phyloP scores from a whole-genome alignment of 2,113 vertebrate species.

The Myocastor coypus region DNA sequence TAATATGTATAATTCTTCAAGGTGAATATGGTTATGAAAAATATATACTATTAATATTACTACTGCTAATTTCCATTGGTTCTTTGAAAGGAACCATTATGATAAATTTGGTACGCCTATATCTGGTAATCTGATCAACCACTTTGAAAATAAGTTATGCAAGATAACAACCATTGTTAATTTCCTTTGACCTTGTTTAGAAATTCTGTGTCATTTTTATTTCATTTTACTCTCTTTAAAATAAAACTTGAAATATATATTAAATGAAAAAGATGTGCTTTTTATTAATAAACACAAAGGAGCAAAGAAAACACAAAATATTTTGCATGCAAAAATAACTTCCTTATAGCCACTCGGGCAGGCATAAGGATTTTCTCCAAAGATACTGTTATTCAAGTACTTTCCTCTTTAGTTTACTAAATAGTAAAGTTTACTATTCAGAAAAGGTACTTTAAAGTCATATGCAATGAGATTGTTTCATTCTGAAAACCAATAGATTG shows the following conservation, averaged over 20 bases:
- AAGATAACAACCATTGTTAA: too few relatives aligned
- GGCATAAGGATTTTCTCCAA: not conserved
- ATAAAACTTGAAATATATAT: not conserved
- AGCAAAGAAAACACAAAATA: not conserved
- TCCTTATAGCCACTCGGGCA: too few relatives aligned
- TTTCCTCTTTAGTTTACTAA: not conserved
- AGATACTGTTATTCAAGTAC: not conserved
- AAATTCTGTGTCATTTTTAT: too few relatives aligned
- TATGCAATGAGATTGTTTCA: not conserved
- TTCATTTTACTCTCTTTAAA: too few relatives aligned
- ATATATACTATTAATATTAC: not conserved
- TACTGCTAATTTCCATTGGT: too few relatives aligned
- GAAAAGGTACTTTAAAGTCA: not conserved
- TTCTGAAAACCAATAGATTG: not conserved
- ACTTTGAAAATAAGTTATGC: too few relatives aligned
- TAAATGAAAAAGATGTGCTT: not conserved
- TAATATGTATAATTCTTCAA: not conserved
- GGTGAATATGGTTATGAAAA: not conserved
- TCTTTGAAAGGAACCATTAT: too few relatives aligned
- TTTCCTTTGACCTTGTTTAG: too few relatives aligned
- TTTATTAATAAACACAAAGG: not conserved
- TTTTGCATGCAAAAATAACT: not conserved
- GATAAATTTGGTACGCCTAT: too few relatives aligned
- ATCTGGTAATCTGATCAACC: too few relatives aligned
- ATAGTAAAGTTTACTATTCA: too few relatives aligned